phyloP scores from a whole-genome alignment of 2,888 invertebrate genomes.

The Cephus nigrinus region DNA sequence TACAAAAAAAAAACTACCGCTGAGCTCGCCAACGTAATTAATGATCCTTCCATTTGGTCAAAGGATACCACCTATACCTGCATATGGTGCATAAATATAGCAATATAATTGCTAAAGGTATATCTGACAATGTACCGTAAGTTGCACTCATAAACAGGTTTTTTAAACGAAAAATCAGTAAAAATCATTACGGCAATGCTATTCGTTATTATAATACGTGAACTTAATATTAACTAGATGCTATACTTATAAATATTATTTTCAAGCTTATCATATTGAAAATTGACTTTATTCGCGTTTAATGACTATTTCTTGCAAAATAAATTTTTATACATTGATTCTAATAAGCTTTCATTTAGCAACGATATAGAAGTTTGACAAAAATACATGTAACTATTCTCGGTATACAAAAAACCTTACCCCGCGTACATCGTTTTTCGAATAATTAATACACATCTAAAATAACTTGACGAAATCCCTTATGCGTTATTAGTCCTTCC shows the following conservation, averaged over 20 bases:
- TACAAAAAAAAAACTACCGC: neutral
- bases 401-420: neutral
- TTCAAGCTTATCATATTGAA: no score
- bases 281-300: neutral
- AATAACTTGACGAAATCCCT: neutral
- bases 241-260: no score
- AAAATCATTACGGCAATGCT: neutral
- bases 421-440: neutral
- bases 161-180: no score
- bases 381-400: neutral
- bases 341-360: neutral
- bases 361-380: neutral
- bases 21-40: no score
- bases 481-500: neutral
- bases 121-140: no score
- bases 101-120: no score
- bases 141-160: no score
- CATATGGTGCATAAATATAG: no score
- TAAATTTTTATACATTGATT: neutral
- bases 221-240: neutral
- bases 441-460: neutral
- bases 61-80: no score
- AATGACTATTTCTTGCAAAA: neutral
- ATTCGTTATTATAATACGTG: neutral
- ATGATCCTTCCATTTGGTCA: no score